A percentile compares a stretch with the other conserved stretches of the same genome.
Conservation (phyloP, 2,797 vertebrate genomes). For the Chrosomus eos region DNA sequence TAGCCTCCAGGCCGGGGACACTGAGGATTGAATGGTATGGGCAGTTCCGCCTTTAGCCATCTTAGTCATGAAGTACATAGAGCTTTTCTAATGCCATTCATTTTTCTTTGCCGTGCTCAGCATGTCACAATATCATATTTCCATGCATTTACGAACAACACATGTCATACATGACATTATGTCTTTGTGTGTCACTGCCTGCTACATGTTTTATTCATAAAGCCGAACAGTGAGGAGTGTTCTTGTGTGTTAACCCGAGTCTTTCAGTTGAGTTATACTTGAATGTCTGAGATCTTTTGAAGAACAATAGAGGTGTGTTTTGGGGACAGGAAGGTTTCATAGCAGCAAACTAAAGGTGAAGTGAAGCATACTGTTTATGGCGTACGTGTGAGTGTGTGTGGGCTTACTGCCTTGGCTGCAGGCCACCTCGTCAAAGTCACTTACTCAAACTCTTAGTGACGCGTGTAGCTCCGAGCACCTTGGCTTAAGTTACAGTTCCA, state of each 20-base stretch:
- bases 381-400: constrained; percentile 40
- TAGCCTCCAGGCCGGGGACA: neutral
- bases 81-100: constrained; percentile 17
- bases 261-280: neutral
- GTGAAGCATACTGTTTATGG: constrained; percentile 67
- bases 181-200: constrained; percentile 19
- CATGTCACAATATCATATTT: constrained; percentile 25
- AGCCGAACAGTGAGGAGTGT: neutral
- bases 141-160: neutral
- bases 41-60: constrained; percentile 20
- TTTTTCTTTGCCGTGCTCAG: neutral
- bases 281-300: constrained; percentile 14
- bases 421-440: constrained; percentile 77
- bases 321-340: constrained; percentile 23
- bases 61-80: constrained; percentile 15
- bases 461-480: constrained; percentile 64
- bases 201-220: constrained; percentile 37
- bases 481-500: constrained; percentile 74
- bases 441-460: constrained; percentile 73
- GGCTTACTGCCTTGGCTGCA: constrained; percentile 65
- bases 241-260: neutral
- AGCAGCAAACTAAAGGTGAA: constrained; percentile 53
- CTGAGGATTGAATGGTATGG: neutral
- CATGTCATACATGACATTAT: constrained; percentile 30
- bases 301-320: constrained; percentile 36